phyloP scores from a whole-genome alignment of 2,888 invertebrate species.

The Hyppa rectilinea region DNA sequence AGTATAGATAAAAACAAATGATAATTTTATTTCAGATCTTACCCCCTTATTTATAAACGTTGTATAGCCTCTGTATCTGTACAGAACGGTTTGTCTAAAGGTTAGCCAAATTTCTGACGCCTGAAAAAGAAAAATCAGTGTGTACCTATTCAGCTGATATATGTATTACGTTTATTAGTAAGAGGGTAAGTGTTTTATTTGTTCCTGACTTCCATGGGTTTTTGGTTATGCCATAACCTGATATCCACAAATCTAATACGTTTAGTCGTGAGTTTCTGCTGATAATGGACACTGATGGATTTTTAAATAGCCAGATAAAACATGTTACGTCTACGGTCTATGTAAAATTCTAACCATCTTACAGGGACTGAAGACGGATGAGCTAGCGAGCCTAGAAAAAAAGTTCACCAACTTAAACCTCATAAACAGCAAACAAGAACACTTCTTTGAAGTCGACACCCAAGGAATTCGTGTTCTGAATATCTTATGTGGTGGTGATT shows the following conservation, averaged over 20 bases:
- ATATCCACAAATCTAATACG: not conserved
- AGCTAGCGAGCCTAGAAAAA: constrained; percentile 69
- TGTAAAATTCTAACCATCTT: constrained; percentile 15
- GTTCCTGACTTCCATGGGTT: not conserved
- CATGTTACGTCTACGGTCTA: no score
- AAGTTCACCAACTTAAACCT: constrained; percentile 70
- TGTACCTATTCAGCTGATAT: no score
- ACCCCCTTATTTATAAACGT: no score
- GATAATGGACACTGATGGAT: not conserved
- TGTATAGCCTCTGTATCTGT: no score
- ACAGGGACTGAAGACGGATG: constrained; percentile 76
- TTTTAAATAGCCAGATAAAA: not conserved
- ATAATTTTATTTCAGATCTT: no score
- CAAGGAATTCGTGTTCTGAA: constrained; percentile 80
- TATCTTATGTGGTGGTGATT: constrained; percentile 71
- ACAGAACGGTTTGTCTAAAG: no score
- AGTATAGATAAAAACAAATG: no score
- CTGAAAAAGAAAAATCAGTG: no score
- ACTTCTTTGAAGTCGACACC: constrained; percentile 81
- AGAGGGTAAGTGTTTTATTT: no score
- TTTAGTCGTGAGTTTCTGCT: not conserved
- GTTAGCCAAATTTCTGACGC: no score
- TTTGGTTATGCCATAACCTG: not conserved
- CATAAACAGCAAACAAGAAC: constrained; percentile 68
- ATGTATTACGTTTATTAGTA: no score